These are phyloP conservation scores for Patiria miniata DNA, from an alignment of 35 echinoderm and acorn worm species.

Conservation along the genomic window DNA sequence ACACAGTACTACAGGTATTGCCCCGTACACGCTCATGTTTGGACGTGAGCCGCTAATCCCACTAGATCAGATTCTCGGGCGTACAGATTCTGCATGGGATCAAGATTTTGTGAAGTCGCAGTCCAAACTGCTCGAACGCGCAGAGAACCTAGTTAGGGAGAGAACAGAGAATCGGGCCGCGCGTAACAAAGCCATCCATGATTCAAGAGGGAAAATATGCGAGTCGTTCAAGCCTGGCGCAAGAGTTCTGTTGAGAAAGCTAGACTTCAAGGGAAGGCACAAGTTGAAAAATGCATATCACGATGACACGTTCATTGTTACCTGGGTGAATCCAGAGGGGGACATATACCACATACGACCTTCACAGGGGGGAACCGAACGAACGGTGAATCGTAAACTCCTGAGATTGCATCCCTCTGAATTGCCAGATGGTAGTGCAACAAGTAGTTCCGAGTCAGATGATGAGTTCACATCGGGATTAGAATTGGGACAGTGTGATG, in stretches of 20 bases:
- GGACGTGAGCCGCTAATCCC: conserved; percentile 35
- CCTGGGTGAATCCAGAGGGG: background rate
- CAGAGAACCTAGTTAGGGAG: background rate
- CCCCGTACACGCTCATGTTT: conserved; percentile 57
- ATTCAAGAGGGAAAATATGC: background rate
- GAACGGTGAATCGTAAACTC: background rate
- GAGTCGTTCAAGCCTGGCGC: background rate
- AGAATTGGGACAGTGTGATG: no score
- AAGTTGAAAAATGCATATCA: conserved; percentile 20
- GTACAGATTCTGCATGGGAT: background rate
- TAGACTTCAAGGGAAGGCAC: background rate
- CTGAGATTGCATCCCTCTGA: background rate
- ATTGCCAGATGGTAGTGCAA: background rate
- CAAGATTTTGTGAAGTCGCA: conserved; percentile 30
- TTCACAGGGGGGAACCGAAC: background rate
- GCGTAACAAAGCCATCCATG: conserved; percentile 19
- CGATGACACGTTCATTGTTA: background rate
- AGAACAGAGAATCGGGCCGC: background rate
- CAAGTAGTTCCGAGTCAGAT: background rate
- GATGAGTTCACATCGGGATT: no score
- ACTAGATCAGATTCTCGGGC: conserved; percentile 19
- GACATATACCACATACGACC: conserved; percentile 12
- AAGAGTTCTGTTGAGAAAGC: conserved; percentile 9
- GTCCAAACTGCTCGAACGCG: background rate
- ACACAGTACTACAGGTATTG: conserved; percentile 1